These are phyloP conservation scores for Calameuta filiformis DNA, from an alignment of 2,888 invertebrate genomes.

Conservation along the genomic window DNA sequence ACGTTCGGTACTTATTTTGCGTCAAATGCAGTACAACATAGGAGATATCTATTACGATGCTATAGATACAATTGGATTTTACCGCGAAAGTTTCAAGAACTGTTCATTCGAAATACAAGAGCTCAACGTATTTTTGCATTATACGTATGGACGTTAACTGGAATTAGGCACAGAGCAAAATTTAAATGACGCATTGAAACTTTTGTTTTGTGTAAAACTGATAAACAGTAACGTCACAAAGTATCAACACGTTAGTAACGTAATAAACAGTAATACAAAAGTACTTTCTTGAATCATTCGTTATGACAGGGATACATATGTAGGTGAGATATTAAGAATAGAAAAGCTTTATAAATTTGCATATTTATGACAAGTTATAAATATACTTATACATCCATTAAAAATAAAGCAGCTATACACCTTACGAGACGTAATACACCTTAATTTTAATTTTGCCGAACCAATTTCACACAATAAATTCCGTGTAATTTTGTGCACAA, in stretches of 20 bases:
- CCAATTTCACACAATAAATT: not conserved
- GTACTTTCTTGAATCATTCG: not conserved
- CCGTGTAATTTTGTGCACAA: not conserved
- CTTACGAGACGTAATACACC: not conserved
- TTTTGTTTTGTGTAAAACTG: not conserved
- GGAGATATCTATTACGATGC: not conserved
- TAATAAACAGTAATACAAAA: too few relatives aligned
- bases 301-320: not conserved
- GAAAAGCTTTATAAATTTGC: not conserved
- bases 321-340: not conserved
- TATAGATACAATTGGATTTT: not conserved
- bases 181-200: not conserved
- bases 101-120: not conserved
- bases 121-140: not conserved
- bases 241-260: not conserved
- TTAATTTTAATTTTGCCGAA: not conserved
- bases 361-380: not conserved
- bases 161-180: not conserved
- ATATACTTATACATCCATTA: not conserved
- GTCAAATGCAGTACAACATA: not conserved
- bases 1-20: not conserved
- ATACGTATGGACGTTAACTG: not conserved
- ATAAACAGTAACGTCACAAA: not conserved
- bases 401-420: not conserved
- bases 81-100: not conserved